Percentiles rank a stretch among this genome's conserved stretches.
phyloP scores from a whole-genome alignment of 2,113 vertebrate species.

The Cryptotis parvus region DNA sequence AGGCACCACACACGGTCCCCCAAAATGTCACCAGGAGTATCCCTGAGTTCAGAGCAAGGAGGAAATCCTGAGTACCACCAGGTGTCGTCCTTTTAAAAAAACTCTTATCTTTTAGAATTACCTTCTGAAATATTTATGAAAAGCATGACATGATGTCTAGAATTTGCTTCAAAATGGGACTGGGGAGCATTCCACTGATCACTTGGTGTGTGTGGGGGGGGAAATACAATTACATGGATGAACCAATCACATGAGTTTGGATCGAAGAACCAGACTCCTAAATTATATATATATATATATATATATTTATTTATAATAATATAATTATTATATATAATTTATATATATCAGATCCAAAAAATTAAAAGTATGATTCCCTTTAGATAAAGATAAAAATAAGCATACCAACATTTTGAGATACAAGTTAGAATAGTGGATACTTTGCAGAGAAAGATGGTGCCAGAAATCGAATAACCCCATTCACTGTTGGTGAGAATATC shows the following conservation, averaged over 20 bases:
- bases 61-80: no score
- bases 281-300: no score
- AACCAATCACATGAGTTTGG: not conserved
- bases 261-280: not conserved
- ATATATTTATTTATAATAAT: no score
- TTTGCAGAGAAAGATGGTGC: not conserved
- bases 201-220: no score
- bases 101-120: not conserved
- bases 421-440: not conserved
- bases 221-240: not conserved
- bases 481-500: no score
- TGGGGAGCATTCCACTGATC: not conserved
- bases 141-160: not conserved
- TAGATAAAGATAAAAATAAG: not conserved
- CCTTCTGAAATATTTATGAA: not conserved
- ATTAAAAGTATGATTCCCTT: not conserved
- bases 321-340: no score
- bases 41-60: no score
- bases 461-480: not conserved
- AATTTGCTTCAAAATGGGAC: not conserved
- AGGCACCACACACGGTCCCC: no score
- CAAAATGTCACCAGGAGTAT: no score
- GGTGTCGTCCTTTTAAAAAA: no score
- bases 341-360: no score
- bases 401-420: not conserved